Percentiles rank a stretch among this genome's conserved stretches.
Evolutionary conservation across 2,113 vertebrate genomes (phyloP).

Genomic region (Lepus timidus): DNA sequence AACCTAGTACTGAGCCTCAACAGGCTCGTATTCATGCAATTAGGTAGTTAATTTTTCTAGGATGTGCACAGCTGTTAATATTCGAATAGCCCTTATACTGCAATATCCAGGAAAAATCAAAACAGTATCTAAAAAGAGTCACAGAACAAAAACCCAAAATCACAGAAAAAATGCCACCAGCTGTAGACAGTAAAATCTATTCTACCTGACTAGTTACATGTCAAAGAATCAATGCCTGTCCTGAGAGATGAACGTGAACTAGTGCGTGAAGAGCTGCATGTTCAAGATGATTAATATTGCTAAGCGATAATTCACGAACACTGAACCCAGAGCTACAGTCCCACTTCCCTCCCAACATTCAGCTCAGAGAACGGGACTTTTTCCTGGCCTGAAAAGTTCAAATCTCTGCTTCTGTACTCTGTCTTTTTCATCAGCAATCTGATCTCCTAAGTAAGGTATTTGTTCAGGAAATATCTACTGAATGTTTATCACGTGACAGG

Average conservation of each 20-base stretch:
- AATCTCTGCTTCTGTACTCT: not conserved
- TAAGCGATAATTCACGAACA: slow-evolving; percentile 64
- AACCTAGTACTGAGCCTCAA: not conserved
- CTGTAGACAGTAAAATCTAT: slow-evolving; percentile 72
- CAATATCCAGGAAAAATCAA: slow-evolving; percentile 43
- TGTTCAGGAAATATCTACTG: slow-evolving; percentile 15
- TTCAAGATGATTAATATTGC: slow-evolving; percentile 69
- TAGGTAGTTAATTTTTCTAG: slow-evolving; percentile 64
- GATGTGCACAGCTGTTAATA: slow-evolving; percentile 49
- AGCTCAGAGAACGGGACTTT: slow-evolving; percentile 32
- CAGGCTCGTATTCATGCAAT: slow-evolving; percentile 57
- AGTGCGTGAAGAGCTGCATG: slow-evolving; percentile 46
- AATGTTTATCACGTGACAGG: not conserved
- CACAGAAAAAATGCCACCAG: slow-evolving; percentile 67
- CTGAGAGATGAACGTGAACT: slow-evolving; percentile 52
- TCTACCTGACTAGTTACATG: slow-evolving; percentile 68
- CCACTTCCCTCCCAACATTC: not conserved
- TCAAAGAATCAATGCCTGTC: slow-evolving; percentile 73
- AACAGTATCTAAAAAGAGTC: slow-evolving; percentile 45
- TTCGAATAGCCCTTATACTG: slow-evolving; percentile 38
- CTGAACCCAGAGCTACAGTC: slow-evolving; percentile 42
- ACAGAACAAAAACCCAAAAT: slow-evolving; percentile 45
- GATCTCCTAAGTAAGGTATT: not conserved
- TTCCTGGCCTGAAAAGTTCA: slow-evolving; percentile 64
- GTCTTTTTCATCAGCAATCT: not conserved